phyloP scores from a whole-genome alignment of 2,888 invertebrate species.

The Saturnia pavonia region DNA sequence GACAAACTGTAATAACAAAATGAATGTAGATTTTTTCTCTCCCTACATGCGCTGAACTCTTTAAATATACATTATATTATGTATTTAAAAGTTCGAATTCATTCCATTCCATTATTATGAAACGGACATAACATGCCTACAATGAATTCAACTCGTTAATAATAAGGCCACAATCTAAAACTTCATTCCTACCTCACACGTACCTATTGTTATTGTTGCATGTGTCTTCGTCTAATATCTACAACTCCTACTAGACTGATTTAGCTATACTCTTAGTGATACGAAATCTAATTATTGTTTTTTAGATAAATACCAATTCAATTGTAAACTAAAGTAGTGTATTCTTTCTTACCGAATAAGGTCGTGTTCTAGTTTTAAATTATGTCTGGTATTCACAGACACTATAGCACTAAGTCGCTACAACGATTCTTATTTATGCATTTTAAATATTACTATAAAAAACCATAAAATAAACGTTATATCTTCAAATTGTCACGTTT shows the following conservation, averaged over 20 bases:
- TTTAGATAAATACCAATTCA: slow-evolving; percentile 43
- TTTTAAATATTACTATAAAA: slow-evolving; percentile 49
- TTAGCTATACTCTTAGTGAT: slow-evolving; percentile 71
- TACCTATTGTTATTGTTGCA: slow-evolving; percentile 60
- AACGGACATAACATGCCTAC: slow-evolving; percentile 1
- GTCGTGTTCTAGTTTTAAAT: slow-evolving; percentile 43
- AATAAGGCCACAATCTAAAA: slow-evolving; percentile 16
- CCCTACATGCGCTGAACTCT: background rate
- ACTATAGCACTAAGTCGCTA: slow-evolving; percentile 56
- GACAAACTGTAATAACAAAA: too few species aligned
- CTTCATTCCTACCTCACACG: slow-evolving; percentile 60
- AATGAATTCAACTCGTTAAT: slow-evolving; percentile 6
- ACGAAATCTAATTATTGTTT: slow-evolving; percentile 53
- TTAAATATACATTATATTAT: background rate
- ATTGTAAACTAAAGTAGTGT: slow-evolving; percentile 60
- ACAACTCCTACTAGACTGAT: slow-evolving; percentile 78
- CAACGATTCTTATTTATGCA: slow-evolving; percentile 73
- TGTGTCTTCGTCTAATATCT: slow-evolving; percentile 57
- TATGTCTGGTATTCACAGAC: slow-evolving; percentile 39
- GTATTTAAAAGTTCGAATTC: background rate
- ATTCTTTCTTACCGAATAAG: slow-evolving; percentile 41
- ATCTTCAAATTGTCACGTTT: slow-evolving; percentile 64
- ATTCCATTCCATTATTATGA: slow-evolving; percentile 9
- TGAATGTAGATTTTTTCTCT: too few species aligned
- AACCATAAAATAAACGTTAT: slow-evolving; percentile 45